Conservation (phyloP, 2,888 invertebrate species). For the Laspeyria flexula region DNA sequence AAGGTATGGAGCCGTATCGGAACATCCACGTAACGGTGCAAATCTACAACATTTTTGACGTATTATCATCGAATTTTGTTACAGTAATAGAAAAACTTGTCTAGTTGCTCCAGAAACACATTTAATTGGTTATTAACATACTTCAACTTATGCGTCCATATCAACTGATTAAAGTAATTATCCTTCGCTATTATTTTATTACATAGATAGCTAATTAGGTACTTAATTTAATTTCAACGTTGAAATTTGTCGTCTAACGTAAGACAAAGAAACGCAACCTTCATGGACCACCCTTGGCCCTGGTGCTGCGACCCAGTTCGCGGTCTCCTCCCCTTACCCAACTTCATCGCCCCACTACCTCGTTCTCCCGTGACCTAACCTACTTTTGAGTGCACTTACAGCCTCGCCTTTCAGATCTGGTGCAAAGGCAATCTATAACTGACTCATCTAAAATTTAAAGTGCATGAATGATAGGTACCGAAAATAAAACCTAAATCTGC, state of each 20-base stretch:
- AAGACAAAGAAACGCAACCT: slow-evolving; percentile 77
- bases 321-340: slow-evolving; percentile 45
- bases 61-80: no score
- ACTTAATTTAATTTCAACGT: slow-evolving; percentile 4
- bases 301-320: slow-evolving; percentile 79
- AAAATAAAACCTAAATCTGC: no score
- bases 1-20: no score
- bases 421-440: slow-evolving; percentile 38
- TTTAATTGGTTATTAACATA: not conserved
- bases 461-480: no score
- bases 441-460: no score
- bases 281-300: slow-evolving; percentile 83
- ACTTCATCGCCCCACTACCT: slow-evolving; percentile 40
- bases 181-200: not conserved
- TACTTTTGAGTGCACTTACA: slow-evolving; percentile 77
- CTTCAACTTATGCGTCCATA: not conserved
- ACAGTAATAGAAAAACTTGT: no score
- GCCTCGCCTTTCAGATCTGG: slow-evolving; percentile 52
- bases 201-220: not conserved
- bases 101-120: no score
- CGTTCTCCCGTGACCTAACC: slow-evolving; percentile 71
- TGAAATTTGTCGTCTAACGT: slow-evolving; percentile 43
- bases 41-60: no score
- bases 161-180: not conserved
- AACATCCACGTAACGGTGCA: no score